Percentiles rank a stretch among this genome's conserved stretches.
These are phyloP conservation scores for Artemia sp. DNA, from an alignment of 2,888 invertebrate genomes.

Conservation along the genomic window DNA sequence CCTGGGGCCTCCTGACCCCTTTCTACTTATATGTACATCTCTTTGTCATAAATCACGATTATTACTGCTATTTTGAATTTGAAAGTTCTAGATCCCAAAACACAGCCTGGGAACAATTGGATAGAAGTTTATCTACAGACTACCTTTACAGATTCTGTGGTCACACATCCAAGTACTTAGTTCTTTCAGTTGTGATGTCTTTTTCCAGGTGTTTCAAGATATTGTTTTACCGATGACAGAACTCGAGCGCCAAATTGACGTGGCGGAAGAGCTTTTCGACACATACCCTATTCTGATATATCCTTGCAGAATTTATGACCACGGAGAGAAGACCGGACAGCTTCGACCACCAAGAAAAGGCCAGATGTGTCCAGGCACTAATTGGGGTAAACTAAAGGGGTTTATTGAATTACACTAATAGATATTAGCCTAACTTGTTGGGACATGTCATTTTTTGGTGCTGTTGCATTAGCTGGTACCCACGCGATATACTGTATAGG, in stretches of 20 bases:
- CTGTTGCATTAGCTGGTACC: no score
- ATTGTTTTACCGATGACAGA: slow-evolving; percentile 48
- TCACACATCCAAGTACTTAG: no score
- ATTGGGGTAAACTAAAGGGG: slow-evolving; percentile 34
- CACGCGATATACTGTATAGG: no score
- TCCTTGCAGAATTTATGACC: slow-evolving; percentile 47
- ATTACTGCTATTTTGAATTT: no score
- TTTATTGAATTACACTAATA: neutral
- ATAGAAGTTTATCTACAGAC: no score
- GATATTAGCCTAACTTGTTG: neutral
- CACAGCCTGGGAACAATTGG: no score
- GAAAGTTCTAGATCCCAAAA: no score
- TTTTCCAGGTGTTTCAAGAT: slow-evolving; percentile 44
- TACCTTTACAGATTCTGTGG: no score
- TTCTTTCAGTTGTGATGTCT: no score
- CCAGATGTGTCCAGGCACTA: slow-evolving; percentile 44
- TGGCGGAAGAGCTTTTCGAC: slow-evolving; percentile 44
- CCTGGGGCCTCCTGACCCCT: no score
- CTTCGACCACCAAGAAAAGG: slow-evolving; percentile 39
- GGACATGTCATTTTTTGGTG: neutral
- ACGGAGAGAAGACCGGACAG: slow-evolving; percentile 41
- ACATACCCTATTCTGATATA: slow-evolving; percentile 50
- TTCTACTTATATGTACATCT: no score
- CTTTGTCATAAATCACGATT: no score
- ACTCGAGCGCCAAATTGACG: slow-evolving; percentile 45